These are phyloP conservation scores for Hylaeus anthracinus DNA, from an alignment of 1,140 invertebrate species.

Conservation along the genomic window DNA sequence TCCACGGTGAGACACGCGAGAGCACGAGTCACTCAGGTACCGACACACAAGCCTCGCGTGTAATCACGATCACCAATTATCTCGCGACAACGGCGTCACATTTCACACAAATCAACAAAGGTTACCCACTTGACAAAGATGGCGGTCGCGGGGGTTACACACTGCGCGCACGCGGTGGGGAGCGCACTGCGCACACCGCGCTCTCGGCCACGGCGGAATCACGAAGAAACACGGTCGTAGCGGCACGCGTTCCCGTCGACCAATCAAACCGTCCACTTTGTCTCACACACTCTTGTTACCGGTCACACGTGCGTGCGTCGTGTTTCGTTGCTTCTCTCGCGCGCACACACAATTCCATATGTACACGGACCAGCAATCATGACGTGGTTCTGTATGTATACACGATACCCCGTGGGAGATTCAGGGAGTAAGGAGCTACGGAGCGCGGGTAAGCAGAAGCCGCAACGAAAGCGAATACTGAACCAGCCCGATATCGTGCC, in stretches of 20 bases:
- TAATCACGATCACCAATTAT: slow-evolving; percentile 71
- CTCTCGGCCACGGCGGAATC: slow-evolving; percentile 57
- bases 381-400: not conserved
- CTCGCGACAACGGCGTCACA: slow-evolving; percentile 77
- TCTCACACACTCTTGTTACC: slow-evolving; percentile 42
- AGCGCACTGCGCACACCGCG: slow-evolving; percentile 61
- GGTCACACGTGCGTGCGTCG: slow-evolving; percentile 36
- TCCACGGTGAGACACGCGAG: slow-evolving; percentile 44
- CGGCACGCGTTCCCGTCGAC: slow-evolving; percentile 65
- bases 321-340: slow-evolving; percentile 25
- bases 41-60: slow-evolving; percentile 52
- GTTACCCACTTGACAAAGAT: slow-evolving; percentile 80
- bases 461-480: slow-evolving; percentile 5
- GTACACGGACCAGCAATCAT: not conserved
- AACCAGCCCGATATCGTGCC: slow-evolving; percentile 21
- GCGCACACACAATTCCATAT: not conserved
- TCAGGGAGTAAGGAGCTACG: not conserved
- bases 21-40: slow-evolving; percentile 42
- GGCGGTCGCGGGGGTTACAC: slow-evolving; percentile 71
- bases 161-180: slow-evolving; percentile 64
- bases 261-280: slow-evolving; percentile 55
- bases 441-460: not conserved
- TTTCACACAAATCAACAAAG: slow-evolving; percentile 81
- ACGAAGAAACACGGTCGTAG: slow-evolving; percentile 49
- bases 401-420: not conserved